phyloP scores from a whole-genome alignment of 2,888 invertebrate genomes.

The Sialis fuliginosa region DNA sequence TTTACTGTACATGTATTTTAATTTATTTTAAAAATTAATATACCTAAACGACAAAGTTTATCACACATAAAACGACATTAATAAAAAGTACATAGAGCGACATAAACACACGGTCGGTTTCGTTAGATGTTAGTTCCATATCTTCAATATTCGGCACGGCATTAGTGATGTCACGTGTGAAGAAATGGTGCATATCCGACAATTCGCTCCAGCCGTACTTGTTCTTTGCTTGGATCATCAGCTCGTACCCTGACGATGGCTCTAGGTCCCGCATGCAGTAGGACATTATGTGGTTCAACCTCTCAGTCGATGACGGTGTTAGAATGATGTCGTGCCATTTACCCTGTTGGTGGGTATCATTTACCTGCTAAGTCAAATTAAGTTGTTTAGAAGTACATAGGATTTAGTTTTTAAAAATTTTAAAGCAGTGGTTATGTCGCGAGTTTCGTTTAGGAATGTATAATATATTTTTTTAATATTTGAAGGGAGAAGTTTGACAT shows the following conservation, averaged over 20 bases:
- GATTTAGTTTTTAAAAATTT: neutral
- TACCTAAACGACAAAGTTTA: no score
- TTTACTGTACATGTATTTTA: no score
- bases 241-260: conserved; percentile 34
- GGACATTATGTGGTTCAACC: conserved; percentile 23
- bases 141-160: neutral
- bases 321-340: conserved; percentile 35
- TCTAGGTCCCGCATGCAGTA: conserved; percentile 30
- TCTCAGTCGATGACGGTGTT: conserved; percentile 17
- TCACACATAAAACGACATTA: no score
- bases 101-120: no score
- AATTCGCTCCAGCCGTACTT: conserved; percentile 36
- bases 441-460: no score
- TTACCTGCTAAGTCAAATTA: conserved; percentile 21
- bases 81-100: no score
- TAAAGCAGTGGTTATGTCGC: neutral
- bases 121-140: no score
- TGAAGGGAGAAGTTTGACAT: no score
- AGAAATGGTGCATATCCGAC: conserved; percentile 34
- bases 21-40: no score
- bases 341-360: conserved; percentile 29
- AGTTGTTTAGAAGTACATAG: neutral
- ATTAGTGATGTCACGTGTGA: conserved; percentile 17
- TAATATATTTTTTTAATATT: no score
- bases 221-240: conserved; percentile 35